A percentile compares a stretch with the other conserved stretches of the same genome.
phyloP scores from a whole-genome alignment of 1,140 invertebrate species.

The Brachionus calyciflorus region DNA sequence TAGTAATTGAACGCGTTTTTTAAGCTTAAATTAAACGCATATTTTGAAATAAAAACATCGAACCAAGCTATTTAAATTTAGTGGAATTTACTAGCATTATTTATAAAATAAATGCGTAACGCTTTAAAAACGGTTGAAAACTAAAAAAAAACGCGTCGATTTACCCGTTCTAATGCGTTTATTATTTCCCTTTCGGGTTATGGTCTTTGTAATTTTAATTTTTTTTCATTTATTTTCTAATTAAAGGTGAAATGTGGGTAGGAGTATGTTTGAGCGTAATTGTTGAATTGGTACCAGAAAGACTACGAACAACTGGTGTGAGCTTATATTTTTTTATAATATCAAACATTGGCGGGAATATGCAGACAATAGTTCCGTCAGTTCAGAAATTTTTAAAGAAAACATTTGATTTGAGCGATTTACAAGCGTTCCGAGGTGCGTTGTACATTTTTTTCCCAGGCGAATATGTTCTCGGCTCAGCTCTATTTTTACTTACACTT shows the following conservation, averaged over 20 bases:
- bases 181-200: too few species aligned
- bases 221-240: too few species aligned
- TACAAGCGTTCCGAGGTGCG: conserved; percentile 53
- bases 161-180: too few species aligned
- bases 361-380: conserved; percentile 49
- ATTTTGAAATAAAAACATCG: too few species aligned
- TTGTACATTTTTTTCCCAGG: conserved; percentile 60
- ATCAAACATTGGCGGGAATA: conserved; percentile 58
- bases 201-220: too few species aligned
- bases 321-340: conserved; percentile 59
- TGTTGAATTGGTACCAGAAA: conserved; percentile 55
- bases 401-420: background rate
- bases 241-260: conserved; percentile 55
- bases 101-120: too few species aligned
- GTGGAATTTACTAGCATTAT: too few species aligned
- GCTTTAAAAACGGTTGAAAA: too few species aligned
- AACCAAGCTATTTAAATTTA: too few species aligned
- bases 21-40: too few species aligned
- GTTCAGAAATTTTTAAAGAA: background rate
- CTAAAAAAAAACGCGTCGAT: too few species aligned
- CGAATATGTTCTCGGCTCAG: conserved; percentile 56
- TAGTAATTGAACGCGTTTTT: too few species aligned
- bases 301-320: conserved; percentile 53
- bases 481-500: conserved; percentile 57
- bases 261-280: conserved; percentile 53